Evolutionary conservation across 2,113 vertebrate genomes (phyloP).

Genomic region (Hydrolagus affinis): DNA sequence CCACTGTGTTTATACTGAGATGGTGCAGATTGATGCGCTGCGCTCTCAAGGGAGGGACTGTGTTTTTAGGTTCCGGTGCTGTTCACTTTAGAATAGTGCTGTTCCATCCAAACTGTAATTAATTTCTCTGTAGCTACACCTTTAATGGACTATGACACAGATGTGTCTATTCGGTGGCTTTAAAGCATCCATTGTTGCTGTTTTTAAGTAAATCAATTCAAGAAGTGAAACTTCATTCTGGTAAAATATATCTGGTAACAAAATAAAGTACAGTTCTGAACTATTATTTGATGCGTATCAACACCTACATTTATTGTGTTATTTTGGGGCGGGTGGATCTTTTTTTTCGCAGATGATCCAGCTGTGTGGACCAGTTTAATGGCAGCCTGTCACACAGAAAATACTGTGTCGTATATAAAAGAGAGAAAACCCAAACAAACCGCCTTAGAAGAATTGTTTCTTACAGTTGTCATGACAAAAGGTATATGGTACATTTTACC

Average conservation of each 20-base stretch:
- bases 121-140: too few species aligned
- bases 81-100: too few species aligned
- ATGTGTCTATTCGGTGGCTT: too few species aligned
- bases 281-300: neutral
- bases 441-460: conserved; percentile 58
- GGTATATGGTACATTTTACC: conserved; percentile 51
- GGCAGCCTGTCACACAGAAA: conserved; percentile 82
- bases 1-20: too few species aligned
- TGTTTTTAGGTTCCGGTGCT: too few species aligned
- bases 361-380: conserved; percentile 80
- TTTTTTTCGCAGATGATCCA: conserved; percentile 66
- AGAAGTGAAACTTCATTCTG: neutral
- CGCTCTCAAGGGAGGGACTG: too few species aligned
- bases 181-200: too few species aligned
- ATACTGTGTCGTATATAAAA: conserved; percentile 59
- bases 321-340: neutral
- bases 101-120: too few species aligned
- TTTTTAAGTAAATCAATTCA: neutral
- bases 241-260: neutral
- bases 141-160: too few species aligned
- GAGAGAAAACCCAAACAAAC: conserved; percentile 50
- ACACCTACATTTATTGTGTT: neutral
- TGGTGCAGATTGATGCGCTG: too few species aligned
- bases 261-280: too few species aligned
- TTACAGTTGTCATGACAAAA: conserved; percentile 75